These are phyloP conservation scores for Parasteatoda lunata DNA, from an alignment of 2,888 invertebrate species.

Conservation along the genomic window DNA sequence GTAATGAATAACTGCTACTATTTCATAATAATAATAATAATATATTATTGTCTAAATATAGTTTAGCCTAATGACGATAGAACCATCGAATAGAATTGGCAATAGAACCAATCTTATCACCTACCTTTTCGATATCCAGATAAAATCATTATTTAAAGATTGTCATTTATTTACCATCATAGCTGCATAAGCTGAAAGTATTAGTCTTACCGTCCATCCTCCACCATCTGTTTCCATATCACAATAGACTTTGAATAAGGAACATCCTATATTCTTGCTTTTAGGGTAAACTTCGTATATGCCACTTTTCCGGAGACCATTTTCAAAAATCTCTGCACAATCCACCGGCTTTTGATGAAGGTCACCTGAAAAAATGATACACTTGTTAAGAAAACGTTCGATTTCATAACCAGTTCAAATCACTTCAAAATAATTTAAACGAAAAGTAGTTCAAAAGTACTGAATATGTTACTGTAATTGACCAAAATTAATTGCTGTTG, in stretches of 20 bases:
- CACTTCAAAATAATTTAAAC: too few relatives aligned
- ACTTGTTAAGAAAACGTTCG: too few relatives aligned
- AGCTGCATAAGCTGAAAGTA: slow-evolving; percentile 74
- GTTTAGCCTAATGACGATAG: too few relatives aligned
- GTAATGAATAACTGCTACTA: too few relatives aligned
- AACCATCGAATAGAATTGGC: not conserved
- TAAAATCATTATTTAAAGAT: not conserved
- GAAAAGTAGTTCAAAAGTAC: too few relatives aligned
- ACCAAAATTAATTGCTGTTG: too few relatives aligned
- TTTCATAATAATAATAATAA: too few relatives aligned
- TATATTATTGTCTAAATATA: too few relatives aligned
- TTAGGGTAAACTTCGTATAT: slow-evolving; percentile 29
- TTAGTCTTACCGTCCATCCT: slow-evolving; percentile 66
- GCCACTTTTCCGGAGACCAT: slow-evolving; percentile 16
- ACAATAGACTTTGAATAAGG: slow-evolving; percentile 74
- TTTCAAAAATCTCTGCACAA: slow-evolving; percentile 17
- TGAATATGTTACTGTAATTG: too few relatives aligned
- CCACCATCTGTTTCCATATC: slow-evolving; percentile 67
- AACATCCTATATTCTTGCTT: not conserved
- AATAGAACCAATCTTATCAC: not conserved
- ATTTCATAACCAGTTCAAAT: too few relatives aligned
- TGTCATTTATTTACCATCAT: not conserved
- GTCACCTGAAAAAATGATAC: too few relatives aligned
- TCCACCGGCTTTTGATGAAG: slow-evolving; percentile 7
- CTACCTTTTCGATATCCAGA: not conserved